These are phyloP conservation scores for Gadopsis bispinosus DNA, from an alignment of 2,797 vertebrate genomes.

Conservation along the genomic window DNA sequence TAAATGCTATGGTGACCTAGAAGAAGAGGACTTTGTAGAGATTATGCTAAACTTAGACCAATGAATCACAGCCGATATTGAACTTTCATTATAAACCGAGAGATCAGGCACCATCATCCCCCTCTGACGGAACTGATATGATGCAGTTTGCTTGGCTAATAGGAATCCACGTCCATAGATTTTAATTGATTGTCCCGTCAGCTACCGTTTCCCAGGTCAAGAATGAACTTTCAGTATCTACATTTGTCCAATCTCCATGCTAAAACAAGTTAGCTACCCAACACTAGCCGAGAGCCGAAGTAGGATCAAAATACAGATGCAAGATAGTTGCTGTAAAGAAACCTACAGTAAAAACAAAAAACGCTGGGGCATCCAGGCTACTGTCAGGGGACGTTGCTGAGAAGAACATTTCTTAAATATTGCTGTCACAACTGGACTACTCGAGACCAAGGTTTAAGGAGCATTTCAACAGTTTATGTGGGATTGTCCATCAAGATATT, in stretches of 20 bases:
- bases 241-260: neutral
- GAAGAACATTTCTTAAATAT: neutral
- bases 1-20: conserved; percentile 34
- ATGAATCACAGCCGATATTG: conserved; percentile 24
- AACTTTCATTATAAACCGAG: conserved; percentile 29
- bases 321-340: neutral
- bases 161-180: neutral
- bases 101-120: conserved; percentile 15
- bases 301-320: neutral
- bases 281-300: neutral
- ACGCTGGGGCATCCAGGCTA: neutral
- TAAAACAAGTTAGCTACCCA: neutral
- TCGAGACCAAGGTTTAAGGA: neutral
- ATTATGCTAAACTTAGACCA: conserved; percentile 22
- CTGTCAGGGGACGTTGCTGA: neutral
- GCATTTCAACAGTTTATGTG: neutral
- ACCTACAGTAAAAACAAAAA: neutral
- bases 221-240: neutral
- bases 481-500: neutral
- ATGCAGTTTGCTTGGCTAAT: conserved; percentile 33
- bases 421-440: neutral
- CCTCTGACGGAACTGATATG: conserved; percentile 29
- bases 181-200: conserved; percentile 21
- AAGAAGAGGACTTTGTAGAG: conserved; percentile 27
- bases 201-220: neutral